A percentile compares a stretch with the other conserved stretches of the same genome.
Evolutionary conservation across 2,888 invertebrate genomes (phyloP).

Genomic region (Phengaris alcon): DNA sequence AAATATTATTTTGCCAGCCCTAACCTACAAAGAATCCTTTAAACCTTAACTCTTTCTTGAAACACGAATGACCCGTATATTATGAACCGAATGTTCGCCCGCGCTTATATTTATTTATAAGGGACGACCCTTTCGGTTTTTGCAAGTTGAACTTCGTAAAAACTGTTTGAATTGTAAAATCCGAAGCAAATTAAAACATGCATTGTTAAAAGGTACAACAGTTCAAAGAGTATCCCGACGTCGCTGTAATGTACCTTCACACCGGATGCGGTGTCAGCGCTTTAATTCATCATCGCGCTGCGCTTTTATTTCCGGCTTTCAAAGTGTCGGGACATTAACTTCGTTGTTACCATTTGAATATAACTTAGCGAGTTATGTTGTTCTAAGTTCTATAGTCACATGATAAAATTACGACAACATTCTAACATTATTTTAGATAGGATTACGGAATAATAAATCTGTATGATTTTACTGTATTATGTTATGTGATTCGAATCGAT

Average conservation of each 20-base stretch:
- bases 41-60: neutral
- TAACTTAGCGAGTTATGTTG: neutral
- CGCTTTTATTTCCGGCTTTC: constrained; percentile 15
- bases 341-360: neutral
- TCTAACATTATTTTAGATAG: neutral
- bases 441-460: neutral
- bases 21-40: no score
- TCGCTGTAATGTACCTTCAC: constrained; percentile 31
- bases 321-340: constrained; percentile 9
- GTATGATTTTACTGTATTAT: neutral
- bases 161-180: constrained; percentile 36
- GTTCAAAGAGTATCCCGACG: constrained; percentile 35
- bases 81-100: neutral
- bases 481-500: neutral
- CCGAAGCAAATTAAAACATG: constrained; percentile 54
- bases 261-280: constrained; percentile 13
- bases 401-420: neutral
- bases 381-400: neutral
- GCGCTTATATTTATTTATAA: constrained; percentile 21
- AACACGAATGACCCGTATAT: constrained; percentile 1
- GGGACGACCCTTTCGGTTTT: constrained; percentile 8
- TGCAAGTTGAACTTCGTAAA: constrained; percentile 36
- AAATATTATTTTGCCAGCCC: no score
- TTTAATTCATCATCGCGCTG: constrained; percentile 12
- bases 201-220: constrained; percentile 53